Conservation (phyloP, 2,888 invertebrate genomes). For the Epinotia demarniana region DNA sequence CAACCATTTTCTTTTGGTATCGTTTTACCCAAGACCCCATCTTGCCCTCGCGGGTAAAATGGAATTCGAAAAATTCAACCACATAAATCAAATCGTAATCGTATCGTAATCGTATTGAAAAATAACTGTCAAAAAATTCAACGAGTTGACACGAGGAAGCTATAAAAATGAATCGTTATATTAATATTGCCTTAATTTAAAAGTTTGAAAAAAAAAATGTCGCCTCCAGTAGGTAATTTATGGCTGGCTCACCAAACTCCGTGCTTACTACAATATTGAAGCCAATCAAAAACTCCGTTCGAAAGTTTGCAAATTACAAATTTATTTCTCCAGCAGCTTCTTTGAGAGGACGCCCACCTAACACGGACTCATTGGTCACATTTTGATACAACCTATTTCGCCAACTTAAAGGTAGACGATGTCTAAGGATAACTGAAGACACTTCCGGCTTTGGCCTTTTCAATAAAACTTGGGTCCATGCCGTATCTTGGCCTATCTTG, state of each 20-base stretch:
- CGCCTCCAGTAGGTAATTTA: not conserved
- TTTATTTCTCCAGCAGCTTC: not conserved
- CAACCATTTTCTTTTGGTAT: no score
- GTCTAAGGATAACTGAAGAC: no score
- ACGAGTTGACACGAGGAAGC: no score
- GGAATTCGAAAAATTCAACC: no score
- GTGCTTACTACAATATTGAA: conserved; percentile 8
- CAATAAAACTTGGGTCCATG: not conserved
- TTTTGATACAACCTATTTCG: no score
- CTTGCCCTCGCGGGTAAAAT: no score
- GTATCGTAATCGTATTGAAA: no score
- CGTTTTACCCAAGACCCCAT: no score
- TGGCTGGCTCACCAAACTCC: conserved; percentile 4
- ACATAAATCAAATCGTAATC: no score
- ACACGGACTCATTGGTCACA: not conserved
- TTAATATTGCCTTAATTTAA: not conserved
- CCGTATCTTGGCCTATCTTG: no score
- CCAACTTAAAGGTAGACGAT: no score
- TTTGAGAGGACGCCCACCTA: not conserved
- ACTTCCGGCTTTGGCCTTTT: not conserved
- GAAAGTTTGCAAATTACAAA: conserved; percentile 23
- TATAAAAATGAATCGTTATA: not conserved
- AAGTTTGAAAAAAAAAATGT: conserved; percentile 14
- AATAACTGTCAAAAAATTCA: no score
- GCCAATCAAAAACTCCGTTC: conserved; percentile 27